A percentile compares a stretch with the other conserved stretches of the same genome.
Conservation (phyloP, 2,888 invertebrate genomes). For the Chrysina gloriosa region DNA sequence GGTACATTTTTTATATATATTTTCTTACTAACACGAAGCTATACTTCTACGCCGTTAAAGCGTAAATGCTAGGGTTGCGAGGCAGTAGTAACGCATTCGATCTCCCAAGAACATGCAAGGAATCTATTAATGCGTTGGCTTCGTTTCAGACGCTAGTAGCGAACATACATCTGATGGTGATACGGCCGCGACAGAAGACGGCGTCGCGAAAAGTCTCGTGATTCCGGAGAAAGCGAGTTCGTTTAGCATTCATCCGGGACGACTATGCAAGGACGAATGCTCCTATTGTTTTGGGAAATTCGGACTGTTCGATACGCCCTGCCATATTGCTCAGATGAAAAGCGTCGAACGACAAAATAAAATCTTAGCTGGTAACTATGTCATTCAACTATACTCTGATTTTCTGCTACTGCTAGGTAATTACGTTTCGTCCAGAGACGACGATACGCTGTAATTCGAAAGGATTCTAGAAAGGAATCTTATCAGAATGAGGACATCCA, state of each 20-base stretch:
- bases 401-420: too few relatives aligned
- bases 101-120: background rate
- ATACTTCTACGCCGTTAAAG: conserved; percentile 2
- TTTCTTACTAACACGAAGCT: conserved; percentile 15
- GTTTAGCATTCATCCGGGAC: conserved; percentile 86
- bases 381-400: too few relatives aligned
- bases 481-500: too few relatives aligned
- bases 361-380: conserved; percentile 77
- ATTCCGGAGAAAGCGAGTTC: conserved; percentile 91
- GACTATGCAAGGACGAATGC: conserved; percentile 86
- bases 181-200: conserved; percentile 60
- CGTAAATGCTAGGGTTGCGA: background rate
- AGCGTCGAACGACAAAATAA: conserved; percentile 84
- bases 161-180: conserved; percentile 65
- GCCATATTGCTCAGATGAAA: conserved; percentile 88
- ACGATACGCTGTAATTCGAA: too few relatives aligned
- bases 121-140: background rate
- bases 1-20: conserved; percentile 4
- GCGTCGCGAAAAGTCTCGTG: conserved; percentile 74
- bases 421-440: too few relatives aligned
- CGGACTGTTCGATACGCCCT: conserved; percentile 86
- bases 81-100: conserved; percentile 2
- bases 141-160: conserved; percentile 62
- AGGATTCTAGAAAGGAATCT: too few relatives aligned
- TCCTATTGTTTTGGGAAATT: conserved; percentile 90